These are phyloP conservation scores for Aurelia aurita complex sp. Pacific DNA, from an alignment of 30 jellyfish, hydroid and myxozoan genomes.

Conservation along the genomic window DNA sequence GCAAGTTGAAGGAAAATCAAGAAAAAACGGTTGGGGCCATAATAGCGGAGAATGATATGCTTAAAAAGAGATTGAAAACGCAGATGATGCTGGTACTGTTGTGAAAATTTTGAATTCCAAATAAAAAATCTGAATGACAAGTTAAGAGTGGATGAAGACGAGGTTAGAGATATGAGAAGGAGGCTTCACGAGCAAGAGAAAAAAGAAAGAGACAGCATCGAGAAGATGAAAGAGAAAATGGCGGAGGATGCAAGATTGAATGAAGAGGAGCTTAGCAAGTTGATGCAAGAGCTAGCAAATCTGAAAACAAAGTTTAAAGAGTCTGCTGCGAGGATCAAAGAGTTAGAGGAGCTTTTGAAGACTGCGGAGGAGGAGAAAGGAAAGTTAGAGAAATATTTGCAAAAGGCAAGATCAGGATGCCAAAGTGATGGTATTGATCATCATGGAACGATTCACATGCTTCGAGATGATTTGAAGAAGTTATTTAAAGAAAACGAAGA, in stretches of 20 bases:
- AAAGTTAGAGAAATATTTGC: slow-evolving; percentile 79
- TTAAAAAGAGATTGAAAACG: slow-evolving; percentile 55
- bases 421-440: slow-evolving; percentile 77
- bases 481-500: slow-evolving; percentile 91
- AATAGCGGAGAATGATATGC: slow-evolving; percentile 73
- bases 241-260: slow-evolving; percentile 16
- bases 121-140: slow-evolving; percentile 27
- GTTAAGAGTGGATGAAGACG: slow-evolving; percentile 41
- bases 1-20: slow-evolving; percentile 69
- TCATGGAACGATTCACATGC: slow-evolving; percentile 96
- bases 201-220: slow-evolving; percentile 48
- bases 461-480: slow-evolving; percentile 92
- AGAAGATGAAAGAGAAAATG: slow-evolving; percentile 33
- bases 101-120: slow-evolving; percentile 35
- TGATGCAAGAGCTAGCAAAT: slow-evolving; percentile 24
- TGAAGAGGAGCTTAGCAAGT: slow-evolving; percentile 44
- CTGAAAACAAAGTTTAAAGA: slow-evolving; percentile 60
- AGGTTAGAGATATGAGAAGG: slow-evolving; percentile 57
- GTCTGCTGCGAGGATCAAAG: slow-evolving; percentile 24
- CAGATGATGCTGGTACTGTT: slow-evolving; percentile 39
- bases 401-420: slow-evolving; percentile 70
- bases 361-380: slow-evolving; percentile 77
- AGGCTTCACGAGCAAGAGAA: slow-evolving; percentile 43
- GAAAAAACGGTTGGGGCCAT: slow-evolving; percentile 82
- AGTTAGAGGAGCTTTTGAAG: slow-evolving; percentile 60